Percentiles rank a stretch among this genome's conserved stretches.
phyloP scores from a whole-genome alignment of 1,140 invertebrate genomes.

The Procambarus virginalis region DNA sequence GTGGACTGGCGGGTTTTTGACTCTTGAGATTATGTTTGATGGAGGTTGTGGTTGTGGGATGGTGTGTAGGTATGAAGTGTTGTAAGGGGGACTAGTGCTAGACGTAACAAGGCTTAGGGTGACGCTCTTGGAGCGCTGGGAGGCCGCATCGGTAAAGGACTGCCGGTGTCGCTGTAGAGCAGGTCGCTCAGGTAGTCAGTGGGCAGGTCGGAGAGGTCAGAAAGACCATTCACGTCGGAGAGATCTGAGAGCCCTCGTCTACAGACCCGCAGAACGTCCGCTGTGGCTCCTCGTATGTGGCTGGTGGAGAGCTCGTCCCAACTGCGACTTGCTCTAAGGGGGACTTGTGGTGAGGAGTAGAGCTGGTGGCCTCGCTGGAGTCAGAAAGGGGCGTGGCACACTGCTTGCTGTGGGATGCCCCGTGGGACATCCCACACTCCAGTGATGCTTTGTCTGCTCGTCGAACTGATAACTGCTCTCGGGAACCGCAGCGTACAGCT shows the following conservation, averaged over 20 bases:
- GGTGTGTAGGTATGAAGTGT: background rate
- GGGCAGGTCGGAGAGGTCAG: slow-evolving; percentile 43
- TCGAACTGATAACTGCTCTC: background rate
- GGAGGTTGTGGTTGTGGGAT: slow-evolving; percentile 1
- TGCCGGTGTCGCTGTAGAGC: slow-evolving; percentile 29
- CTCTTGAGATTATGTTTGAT: background rate
- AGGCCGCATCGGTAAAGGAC: slow-evolving; percentile 17
- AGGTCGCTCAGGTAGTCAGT: slow-evolving; percentile 33
- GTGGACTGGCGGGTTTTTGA: background rate
- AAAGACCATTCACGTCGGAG: background rate
- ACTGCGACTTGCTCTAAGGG: slow-evolving; percentile 48
- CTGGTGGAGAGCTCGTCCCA: slow-evolving; percentile 58
- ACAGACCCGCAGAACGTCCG: slow-evolving; percentile 17
- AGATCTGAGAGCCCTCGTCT: slow-evolving; percentile 35
- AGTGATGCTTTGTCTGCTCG: background rate
- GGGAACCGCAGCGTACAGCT: slow-evolving; percentile 21
- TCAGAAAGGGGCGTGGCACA: slow-evolving; percentile 9
- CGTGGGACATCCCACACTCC: background rate
- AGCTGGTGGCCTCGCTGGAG: slow-evolving; percentile 29
- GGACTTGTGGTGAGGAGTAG: slow-evolving; percentile 47
- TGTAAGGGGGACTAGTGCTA: background rate
- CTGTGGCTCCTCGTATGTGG: slow-evolving; percentile 56
- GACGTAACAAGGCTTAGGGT: background rate
- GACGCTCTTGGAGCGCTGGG: background rate
- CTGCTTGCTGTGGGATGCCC: background rate